Evolutionary conservation across 2,113 vertebrate genomes (phyloP).

Genomic region (Madoqua kirkii): DNA sequence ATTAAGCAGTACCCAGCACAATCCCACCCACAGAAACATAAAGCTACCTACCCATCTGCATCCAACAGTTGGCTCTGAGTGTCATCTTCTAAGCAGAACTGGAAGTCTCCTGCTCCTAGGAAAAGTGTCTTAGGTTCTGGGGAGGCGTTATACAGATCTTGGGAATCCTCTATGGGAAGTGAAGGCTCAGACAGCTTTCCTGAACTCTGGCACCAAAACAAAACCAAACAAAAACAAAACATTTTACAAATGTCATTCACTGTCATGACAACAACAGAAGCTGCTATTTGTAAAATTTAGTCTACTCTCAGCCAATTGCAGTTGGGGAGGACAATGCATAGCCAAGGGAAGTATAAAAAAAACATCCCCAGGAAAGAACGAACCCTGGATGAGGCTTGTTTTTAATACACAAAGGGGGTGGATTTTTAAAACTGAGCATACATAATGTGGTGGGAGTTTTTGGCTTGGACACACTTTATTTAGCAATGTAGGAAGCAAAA

Average conservation of each 20-base stretch:
- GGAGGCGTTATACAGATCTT: slow-evolving; percentile 93
- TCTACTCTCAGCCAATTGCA: slow-evolving; percentile 43
- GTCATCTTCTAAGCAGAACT: slow-evolving; percentile 95
- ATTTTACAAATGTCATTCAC: slow-evolving; percentile 65
- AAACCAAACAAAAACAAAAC: slow-evolving; percentile 71
- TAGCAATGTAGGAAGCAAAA: slow-evolving; percentile 57
- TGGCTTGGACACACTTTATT: slow-evolving; percentile 52
- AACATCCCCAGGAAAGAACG: slow-evolving; percentile 14
- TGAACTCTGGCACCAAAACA: slow-evolving; percentile 88
- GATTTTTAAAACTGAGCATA: slow-evolving; percentile 52
- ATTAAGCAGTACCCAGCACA: slow-evolving; percentile 68
- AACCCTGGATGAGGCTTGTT: slow-evolving; percentile 13
- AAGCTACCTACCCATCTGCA: slow-evolving; percentile 90
- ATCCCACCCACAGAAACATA: slow-evolving; percentile 70
- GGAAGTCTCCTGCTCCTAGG: slow-evolving; percentile 85
- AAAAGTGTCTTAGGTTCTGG: slow-evolving; percentile 88
- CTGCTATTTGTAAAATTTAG: slow-evolving; percentile 46
- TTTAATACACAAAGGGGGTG: slow-evolving; percentile 45
- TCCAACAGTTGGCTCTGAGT: slow-evolving; percentile 96
- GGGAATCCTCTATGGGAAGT: slow-evolving; percentile 97
- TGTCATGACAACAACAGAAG: slow-evolving; percentile 74
- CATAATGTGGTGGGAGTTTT: slow-evolving; percentile 53
- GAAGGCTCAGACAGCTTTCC: slow-evolving; percentile 95
- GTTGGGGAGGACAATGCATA: slow-evolving; percentile 52
- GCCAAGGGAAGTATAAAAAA: slow-evolving; percentile 30